Base-by-base conservation (phyloP, 2,888 invertebrate genomes). In the Clitarchus hookeri region DNA sequence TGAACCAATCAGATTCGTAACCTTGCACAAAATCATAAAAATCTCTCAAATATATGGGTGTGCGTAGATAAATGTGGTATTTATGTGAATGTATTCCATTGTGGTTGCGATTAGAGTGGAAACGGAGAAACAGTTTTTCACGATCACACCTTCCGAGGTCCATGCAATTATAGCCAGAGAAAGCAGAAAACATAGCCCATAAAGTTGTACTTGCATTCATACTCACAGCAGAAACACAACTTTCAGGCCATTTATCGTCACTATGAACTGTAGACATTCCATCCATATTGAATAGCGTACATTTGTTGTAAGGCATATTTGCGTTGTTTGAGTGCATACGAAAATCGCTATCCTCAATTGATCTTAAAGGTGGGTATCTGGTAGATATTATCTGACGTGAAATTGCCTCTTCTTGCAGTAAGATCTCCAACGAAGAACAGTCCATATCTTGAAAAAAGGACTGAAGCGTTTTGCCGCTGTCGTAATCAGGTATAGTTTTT, bases 181-280 rank as follows among this genome's bases (percentile, higher is more conserved):
- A n/a, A 65, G 65, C 19, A 65, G 65, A n/a, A 19, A 16, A 65
- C 16, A 65, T 65, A 16, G 19, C 65, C 2, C 1, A 16, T 65
- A 65, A 12, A 8, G n/a, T n/a, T 19, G n/a, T 65, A 65, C n/a
- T n/a, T 65, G 65, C 65, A n/a, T 65, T 65, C 65, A 65, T 16
- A 19, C 19, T 12, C 16, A 16, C 65, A 65, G 65, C 8, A 65
- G 65, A 65, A 65, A 65, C 8, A n/a, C 65, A 65, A 65, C 65
- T 65, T 23, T 65, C 65, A n/a, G 65, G 65, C 65, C 65, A 65
- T 65, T 65, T 65, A 23, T 65, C n/a, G 65, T 65, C 65, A 65
- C 65, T 65, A 19, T 65, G 16, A 9, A 65, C 8, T 23, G 65
- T 65, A 65, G 23, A 53, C 23, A 65, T n/a, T n/a, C 65, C 65